Evolutionary conservation across 2,797 vertebrate species (phyloP), one percentile per base, ranked within the genome.

Genomic region (Oreonectes daqikongensis): DNA sequence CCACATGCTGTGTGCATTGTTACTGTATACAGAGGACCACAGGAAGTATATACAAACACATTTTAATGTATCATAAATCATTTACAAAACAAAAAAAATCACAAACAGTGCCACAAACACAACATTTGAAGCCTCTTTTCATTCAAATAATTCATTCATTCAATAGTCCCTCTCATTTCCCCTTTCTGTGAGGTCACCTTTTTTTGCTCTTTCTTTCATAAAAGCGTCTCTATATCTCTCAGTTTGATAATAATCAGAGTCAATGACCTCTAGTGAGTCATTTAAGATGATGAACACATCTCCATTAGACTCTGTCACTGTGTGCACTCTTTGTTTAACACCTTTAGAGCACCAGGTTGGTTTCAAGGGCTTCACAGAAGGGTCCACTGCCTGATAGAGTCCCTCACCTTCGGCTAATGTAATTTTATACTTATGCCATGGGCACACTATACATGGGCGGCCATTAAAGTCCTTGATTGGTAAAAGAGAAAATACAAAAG

Each of bases 361-460:
- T 78, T 78, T 60, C 3, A 35, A 15, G 17, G 57, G 30, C 18
- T 90, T 94, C 26, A 90, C 90, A 26, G 83, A 88, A 52, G 95
- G 95, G 81, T 97, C 82, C 46, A 94, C 86, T 81, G 94, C 93
- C 87, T 97, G 92, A 84, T 97, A 96, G 15, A 98, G 86, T 59
- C 95, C 94, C 90, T 97, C 96, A 70, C 97, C 97, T 81, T 95
- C 95, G 72, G 89, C 88, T 81, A 99, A 82, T n/a, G 94, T 95
- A 84, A 99, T 99, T 90, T 93, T 96, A 85, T 93, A 98, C 83
- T 95, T 96, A 88, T 99, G 97, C 96, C 96, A 98, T 0, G 96
- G 97, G 85, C 96, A 99, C 82, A 96, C 89, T 44, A 98, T 93
- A 72, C 97, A 99, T 0, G 89, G 30, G 59, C 82, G 90, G 59